Evolutionary conservation across 2,113 vertebrate species (phyloP), one percentile per base, ranked within the genome.

Genomic region (Rhodinocichla rosea): DNA sequence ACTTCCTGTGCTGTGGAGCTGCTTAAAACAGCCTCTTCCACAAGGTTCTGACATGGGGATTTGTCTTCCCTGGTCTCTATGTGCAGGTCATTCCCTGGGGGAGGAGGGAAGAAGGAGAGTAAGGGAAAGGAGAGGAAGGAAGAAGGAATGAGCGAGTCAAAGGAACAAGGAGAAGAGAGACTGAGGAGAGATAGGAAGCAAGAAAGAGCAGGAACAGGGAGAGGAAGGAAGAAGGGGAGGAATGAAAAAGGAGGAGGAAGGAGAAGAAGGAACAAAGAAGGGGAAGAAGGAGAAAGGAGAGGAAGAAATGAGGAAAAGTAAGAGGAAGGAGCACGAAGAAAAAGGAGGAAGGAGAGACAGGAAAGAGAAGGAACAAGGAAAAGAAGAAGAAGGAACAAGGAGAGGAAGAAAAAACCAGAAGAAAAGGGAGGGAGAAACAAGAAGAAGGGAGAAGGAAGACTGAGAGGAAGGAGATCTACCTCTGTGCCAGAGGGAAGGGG

Each of bases 31-130:
- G 52, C 37, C 52, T 74, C 44, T 74, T 81, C 77, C 27, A 39
- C 0, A 1, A 82, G 45, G 24, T 67, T 75, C 33, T 67, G 39
- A 28, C 1, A 3, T 3, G 9, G 5, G 5, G 20, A 60, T 67
- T 82, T 60, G 15, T 60, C 45, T 32, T 45, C 33, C 14, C 14
- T 59, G 19, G 23, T 74, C 60, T 44, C 53, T 4, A 2, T 52
- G 16, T 28, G 30, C 45, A 75, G 28, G 19, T 67, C n/a, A 30
- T 24, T 74, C 8, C 33, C 77, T 89, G 39, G 39, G 12, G 33
- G 26, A 81, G n/a, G 30, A 70, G 17, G 17, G 17, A 71, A 62
- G 39, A 50, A 83, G 47, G 27, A 75, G 19, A 45, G 5, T 14
- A 52, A 59, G 33, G 21, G 33, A 56, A 50, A 83, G 33, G 27